These are phyloP conservation scores for Epinephelus coioides DNA, from an alignment of 2,797 vertebrate species.

Conservation along the genomic window DNA sequence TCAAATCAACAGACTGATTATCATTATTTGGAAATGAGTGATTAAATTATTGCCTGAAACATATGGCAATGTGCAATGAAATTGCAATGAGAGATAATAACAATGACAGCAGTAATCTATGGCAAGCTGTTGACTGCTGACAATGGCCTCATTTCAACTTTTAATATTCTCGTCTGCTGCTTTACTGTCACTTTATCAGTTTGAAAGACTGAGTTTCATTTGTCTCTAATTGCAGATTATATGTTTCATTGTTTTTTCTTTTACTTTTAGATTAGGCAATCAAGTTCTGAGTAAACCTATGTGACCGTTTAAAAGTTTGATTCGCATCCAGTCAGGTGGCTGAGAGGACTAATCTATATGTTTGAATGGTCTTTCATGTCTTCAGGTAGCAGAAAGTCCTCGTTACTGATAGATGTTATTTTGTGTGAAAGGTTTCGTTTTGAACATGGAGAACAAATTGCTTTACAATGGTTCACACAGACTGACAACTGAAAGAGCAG, in stretches of 20 bases:
- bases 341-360: neutral
- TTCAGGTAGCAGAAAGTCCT: too few relatives aligned
- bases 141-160: conserved; percentile 46
- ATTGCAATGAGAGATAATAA: conserved; percentile 54
- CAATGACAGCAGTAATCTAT: conserved; percentile 45
- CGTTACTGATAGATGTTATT: neutral
- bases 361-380: too few relatives aligned
- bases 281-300: neutral
- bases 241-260: neutral
- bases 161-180: conserved; percentile 49
- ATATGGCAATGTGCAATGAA: conserved; percentile 60
- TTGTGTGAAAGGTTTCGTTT: neutral
- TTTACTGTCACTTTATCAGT: conserved; percentile 47
- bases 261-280: neutral
- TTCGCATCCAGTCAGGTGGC: neutral
- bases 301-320: neutral
- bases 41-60: conserved; percentile 61
- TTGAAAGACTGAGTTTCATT: conserved; percentile 34
- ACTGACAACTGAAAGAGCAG: neutral
- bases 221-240: conserved; percentile 22
- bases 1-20: conserved; percentile 56
- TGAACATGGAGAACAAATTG: neutral
- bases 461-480: neutral
- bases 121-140: conserved; percentile 41
- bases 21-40: conserved; percentile 65